phyloP scores from a whole-genome alignment of 1,140 invertebrate genomes.

The Odontomachus brunneus region DNA sequence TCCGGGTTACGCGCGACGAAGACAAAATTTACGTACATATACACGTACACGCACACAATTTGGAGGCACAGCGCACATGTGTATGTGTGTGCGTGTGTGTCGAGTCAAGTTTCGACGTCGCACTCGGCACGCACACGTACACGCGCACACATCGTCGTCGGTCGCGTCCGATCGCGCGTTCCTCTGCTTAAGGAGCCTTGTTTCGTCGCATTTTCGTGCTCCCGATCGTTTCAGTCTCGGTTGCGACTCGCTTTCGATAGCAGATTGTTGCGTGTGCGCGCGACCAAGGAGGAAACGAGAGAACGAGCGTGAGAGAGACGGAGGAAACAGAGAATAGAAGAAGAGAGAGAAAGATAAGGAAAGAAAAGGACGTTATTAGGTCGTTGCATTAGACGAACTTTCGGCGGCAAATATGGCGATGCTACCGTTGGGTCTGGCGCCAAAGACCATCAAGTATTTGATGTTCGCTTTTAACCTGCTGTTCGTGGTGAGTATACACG shows the following conservation, averaged over 20 bases:
- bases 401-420: slow-evolving; percentile 6
- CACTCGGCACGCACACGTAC: neutral
- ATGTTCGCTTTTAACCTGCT: slow-evolving; percentile 89
- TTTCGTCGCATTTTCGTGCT: slow-evolving; percentile 39
- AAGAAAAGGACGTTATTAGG: neutral
- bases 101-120: too few relatives aligned
- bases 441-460: slow-evolving; percentile 86
- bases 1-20: neutral
- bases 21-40: too few relatives aligned
- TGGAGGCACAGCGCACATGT: neutral
- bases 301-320: too few relatives aligned
- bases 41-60: neutral
- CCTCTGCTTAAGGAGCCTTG: neutral
- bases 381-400: neutral
- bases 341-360: neutral
- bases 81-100: neutral
- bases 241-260: slow-evolving; percentile 24
- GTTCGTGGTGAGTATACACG: slow-evolving; percentile 88
- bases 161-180: slow-evolving; percentile 23
- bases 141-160: slow-evolving; percentile 22
- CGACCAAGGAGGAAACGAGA: neutral
- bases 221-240: slow-evolving; percentile 5
- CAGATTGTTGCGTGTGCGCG: neutral
- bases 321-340: too few relatives aligned
- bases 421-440: slow-evolving; percentile 23